Evolutionary conservation across 1,140 invertebrate species (phyloP), one percentile per base, ranked within the genome.

Genomic region (Meloidogyne floridensis): DNA sequence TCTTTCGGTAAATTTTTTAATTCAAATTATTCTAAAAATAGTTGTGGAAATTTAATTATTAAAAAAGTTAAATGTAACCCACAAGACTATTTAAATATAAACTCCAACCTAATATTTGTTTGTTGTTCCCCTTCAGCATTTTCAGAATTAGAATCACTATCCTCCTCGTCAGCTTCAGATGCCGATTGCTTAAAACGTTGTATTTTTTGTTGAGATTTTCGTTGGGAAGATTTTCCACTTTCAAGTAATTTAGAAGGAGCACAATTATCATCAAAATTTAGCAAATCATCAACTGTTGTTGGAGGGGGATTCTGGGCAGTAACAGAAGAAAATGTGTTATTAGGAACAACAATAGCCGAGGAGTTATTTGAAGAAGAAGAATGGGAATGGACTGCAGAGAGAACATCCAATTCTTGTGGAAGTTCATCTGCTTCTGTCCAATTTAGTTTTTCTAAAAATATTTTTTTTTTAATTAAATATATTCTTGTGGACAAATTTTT

Each of bases 351-450:
- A 69, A 87, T 81, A 20, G 85, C 87, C 7, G 87, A 88, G 5
- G 85, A 87, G 54, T 82, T 87, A n/a, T 65, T 65, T 8, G 82
- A 87, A 6, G 82, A 87, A 20, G 84, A 87, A n/a, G 87, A 84
- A 20, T 80, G 81, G 13, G 87, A 87, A 59, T 80, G 76, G 18
- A 86, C 73, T 11, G 72, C 20, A 53, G 82, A 65, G 51, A 80
- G 18, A 15, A 71, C 70, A 72, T 86, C 85, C 15, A 87, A 76
- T 42, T 86, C 85, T 2, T 80, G 43, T 15, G 86, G 85, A n/a
- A 86, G 69, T 78, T 86, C 85, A 59, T 86, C 85, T 53, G 84
- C 69, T 18, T 86, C 86, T 9, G 84, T 85, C 85, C 82, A 85
- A 47, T 78, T 59, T 15, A 86, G 71, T 47, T 75, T 72, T 75